Base-by-base conservation (phyloP, 1,140 invertebrate species). In the Watersipora subatra region DNA sequence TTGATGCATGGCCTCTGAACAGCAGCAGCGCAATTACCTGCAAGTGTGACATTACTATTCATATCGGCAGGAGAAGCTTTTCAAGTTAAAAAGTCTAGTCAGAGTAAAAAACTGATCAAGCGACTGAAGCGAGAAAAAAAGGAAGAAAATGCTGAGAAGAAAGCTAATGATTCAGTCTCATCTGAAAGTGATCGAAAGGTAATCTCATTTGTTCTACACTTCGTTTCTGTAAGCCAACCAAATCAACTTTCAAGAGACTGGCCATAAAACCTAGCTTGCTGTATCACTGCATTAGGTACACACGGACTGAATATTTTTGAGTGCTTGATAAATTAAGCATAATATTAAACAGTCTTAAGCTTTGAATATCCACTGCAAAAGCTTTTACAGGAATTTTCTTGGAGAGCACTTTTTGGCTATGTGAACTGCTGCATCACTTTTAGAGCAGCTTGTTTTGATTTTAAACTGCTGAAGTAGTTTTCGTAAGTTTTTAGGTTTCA, bases 51-150 rank as follows among this genome's bases (percentile, higher is more conserved):
- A 28, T 22, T 57, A 65, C 34, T 58, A 25, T 20, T 66, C 67
- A 22, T 68, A 69, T 90, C 90, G 73, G 90, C 91, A 74, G 88
- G 85, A 22, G 92, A 93, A 81, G 86, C 91, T 46, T 95, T 96
- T 80, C 89, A 92, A 85, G 88, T 95, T 30, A 94, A 92, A 78
- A 95, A 95, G 80, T 94, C 92, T 12, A 91, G 88, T 17, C 89
- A 93, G 70, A 93, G 91, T 80, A 90, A 92, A 78, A 87, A 89
- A 78, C 84, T 95, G 62, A 88, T 89, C 78, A 90, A 89, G 75
- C 86, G 90, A 71, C 80, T 90, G 71, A 90, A 93, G 76, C 90
- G 88, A 78, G 89, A 92, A 73, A 81, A 82, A 73, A 84, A 83
- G 75, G 78, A 81, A 67, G 81, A 83, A 62, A 86, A 7, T 46